Percentiles rank a stretch among this genome's conserved stretches.
Evolutionary conservation across 2,888 invertebrate species (phyloP).

Genomic region (Acanthosepion pharaonis): DNA sequence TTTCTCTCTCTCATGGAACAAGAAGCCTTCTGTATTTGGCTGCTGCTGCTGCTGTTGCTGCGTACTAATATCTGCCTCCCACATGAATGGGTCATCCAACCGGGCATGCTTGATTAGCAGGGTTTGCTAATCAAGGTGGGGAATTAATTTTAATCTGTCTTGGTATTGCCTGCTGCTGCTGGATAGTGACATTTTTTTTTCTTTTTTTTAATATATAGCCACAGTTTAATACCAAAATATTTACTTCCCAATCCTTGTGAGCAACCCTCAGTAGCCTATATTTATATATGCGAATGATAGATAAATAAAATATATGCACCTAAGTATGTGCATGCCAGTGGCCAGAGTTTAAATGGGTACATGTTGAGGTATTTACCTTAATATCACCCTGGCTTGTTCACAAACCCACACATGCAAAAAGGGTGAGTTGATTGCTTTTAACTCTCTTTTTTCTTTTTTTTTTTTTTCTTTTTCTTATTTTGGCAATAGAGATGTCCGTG

Average conservation of each 20-base stretch:
- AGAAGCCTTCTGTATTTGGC: not conserved
- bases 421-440: too few species aligned
- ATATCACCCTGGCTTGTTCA: not conserved
- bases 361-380: conserved; percentile 17
- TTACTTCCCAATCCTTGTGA: not conserved
- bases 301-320: too few species aligned
- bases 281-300: not conserved
- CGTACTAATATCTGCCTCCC: not conserved
- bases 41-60: conserved; percentile 33
- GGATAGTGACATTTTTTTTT: too few species aligned
- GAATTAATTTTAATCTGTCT: not conserved
- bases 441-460: too few species aligned
- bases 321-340: not conserved
- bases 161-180: too few species aligned
- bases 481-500: not conserved
- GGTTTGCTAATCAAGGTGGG: not conserved
- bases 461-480: not conserved
- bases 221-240: too few species aligned
- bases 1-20: not conserved
- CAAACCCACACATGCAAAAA: not conserved
- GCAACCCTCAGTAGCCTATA: not conserved
- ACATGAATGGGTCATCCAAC: not conserved
- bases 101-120: not conserved
- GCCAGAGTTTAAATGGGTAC: not conserved
- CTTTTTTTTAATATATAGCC: too few species aligned